Evolutionary conservation across 1,140 invertebrate genomes (phyloP), one percentile per base, ranked within the genome.

Genomic region (Subanguina moxae): DNA sequence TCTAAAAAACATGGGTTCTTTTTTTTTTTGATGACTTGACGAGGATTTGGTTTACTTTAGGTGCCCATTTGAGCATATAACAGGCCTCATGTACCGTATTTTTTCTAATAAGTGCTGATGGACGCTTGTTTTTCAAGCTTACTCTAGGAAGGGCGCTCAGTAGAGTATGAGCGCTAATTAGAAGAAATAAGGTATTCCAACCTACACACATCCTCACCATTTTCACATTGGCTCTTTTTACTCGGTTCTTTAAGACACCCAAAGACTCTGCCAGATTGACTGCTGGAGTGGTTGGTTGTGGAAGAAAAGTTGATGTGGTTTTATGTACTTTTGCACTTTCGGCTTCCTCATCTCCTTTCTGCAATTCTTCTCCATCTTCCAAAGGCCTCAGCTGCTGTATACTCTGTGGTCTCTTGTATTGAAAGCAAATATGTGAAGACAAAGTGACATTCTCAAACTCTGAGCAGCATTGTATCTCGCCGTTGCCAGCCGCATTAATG

Each of bases 391-490:
- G n/a, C 30, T 30, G 17, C 62, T 45, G 28, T n/a, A 5, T 11
- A 5, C 27, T n/a, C 25, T 1, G 1, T n/a, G 9, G 42, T 70
- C 15, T 57, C 19, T 65, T 72, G 52, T 80, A 78, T 5, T 70
- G 61, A 43, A 81, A 82, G 57, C 79, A 81, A 13, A 79, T 68
- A 58, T 83, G 75, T 15, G 71, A 64, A 13, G 73, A n/a, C 15
- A 43, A 56, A 25, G 63, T 82, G 30, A 64, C 62, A 64, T 72
- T 81, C 19, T 32, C 21, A 61, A 82, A 80, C 42, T 76, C 68
- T 43, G 61, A 15, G 59, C 78, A 80, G 59, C 77, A 78, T 63
- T 76, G 67, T 32, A 80, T 58, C 56, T 73, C 69, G 17, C 65
- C 72, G 1, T 27, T 58, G 17, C 59, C 59, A 25, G 25, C 65